Conservation (phyloP, 1,140 invertebrate species). For the Trachymyrmex septentrionalis region DNA sequence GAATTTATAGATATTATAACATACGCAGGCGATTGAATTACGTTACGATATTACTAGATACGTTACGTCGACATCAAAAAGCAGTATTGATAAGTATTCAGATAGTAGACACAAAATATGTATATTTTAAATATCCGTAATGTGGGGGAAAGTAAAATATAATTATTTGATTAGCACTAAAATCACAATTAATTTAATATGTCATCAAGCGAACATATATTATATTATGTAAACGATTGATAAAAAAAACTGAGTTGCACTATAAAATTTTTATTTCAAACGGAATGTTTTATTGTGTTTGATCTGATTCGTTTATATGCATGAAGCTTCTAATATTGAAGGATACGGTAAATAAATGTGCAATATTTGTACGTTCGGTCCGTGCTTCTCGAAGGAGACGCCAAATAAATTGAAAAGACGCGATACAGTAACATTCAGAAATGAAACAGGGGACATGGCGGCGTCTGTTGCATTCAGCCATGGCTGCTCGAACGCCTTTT, state of each 20-base stretch:
- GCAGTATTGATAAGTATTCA: neutral
- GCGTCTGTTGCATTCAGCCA: conserved; percentile 48
- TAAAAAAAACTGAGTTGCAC: neutral
- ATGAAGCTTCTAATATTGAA: neutral
- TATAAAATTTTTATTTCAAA: neutral
- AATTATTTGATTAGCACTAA: neutral
- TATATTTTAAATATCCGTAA: neutral
- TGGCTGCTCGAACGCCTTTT: conserved; percentile 62
- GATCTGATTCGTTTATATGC: neutral
- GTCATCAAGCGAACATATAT: neutral
- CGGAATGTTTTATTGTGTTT: neutral
- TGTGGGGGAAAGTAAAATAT: neutral
- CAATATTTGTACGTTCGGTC: neutral
- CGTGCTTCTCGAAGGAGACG: neutral
- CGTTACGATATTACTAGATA: too few relatives aligned
- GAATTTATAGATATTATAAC: conserved; percentile 22
- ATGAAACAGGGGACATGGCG: conserved; percentile 62
- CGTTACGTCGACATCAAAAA: neutral
- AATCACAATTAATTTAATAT: neutral
- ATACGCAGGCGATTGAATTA: neutral
- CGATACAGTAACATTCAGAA: neutral
- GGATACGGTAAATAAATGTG: neutral
- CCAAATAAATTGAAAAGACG: neutral
- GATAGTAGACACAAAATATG: neutral
- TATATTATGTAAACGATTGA: neutral